Base-by-base conservation (phyloP, 2,888 invertebrate species). In the Heliconius ismenius region DNA sequence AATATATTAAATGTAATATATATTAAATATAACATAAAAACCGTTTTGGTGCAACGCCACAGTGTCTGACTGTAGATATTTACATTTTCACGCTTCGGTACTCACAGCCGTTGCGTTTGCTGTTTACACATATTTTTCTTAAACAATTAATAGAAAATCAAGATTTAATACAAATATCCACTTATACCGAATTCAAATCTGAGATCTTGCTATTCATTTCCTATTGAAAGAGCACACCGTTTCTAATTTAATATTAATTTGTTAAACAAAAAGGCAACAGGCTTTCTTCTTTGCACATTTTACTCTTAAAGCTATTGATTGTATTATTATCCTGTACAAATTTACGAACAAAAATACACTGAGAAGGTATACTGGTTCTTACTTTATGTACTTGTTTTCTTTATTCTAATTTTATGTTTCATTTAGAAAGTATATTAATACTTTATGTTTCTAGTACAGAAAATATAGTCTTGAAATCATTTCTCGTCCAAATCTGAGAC, bases 321-420 rank as follows among this genome's bases (percentile, higher is more conserved):
- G 24, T 67, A 67, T 67, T 67, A 67, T 67, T 39, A 67, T 39
- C 24, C 67, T 43, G 10, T 43, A 39, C 39, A 67, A 43, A 67
- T 67, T 39, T 67, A 67, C 67, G 67, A 24, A 67, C 67, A 39
- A 39, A 67, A 67, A 43, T 67, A 67, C 67, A 43, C 24, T 43
- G 15, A 24, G 24, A 67, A 67, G 32, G 32, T 39, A 24, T 36
- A 15, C 18, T 39, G 15, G 24, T 39, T 15, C 36, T 39, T 32
- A 10, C 63, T 28, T 26, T 26, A 7, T 64, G 3, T 28, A 9
- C 0, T 64, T 3, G 21, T 64, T 39, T 39, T 67, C 65, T 0
- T 67, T 24, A 67, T 67, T 67, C 39, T 15, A 67, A 67, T 39
- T 67, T 65, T 36, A 36, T 65, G 65, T 65, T 67, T 67, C 24